Conservation (phyloP, 2,888 invertebrate genomes). For the Orthonevra nobilis region DNA sequence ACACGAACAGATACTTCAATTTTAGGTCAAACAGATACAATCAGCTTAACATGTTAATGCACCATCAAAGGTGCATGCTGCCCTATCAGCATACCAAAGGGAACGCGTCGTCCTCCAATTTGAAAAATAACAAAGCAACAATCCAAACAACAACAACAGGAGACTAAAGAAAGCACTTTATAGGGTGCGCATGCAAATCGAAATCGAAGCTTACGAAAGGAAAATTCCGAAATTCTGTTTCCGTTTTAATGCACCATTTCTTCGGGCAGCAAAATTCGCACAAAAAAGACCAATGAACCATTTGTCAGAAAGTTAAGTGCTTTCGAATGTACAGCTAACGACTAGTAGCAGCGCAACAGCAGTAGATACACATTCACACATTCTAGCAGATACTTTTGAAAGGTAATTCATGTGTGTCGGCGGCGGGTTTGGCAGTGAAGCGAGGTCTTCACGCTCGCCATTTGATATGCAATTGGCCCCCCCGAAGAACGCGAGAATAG, state of each 20-base stretch:
- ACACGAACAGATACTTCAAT: neutral
- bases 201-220: constrained; percentile 28
- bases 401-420: constrained; percentile 61
- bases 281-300: neutral
- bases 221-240: constrained; percentile 30
- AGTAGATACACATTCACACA: constrained; percentile 36
- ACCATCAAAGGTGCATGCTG: neutral
- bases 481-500: constrained; percentile 23
- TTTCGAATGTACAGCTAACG: constrained; percentile 48
- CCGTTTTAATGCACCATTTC: constrained; percentile 47
- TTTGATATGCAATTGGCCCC: constrained; percentile 54
- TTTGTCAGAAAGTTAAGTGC: constrained; percentile 61
- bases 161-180: constrained; percentile 22
- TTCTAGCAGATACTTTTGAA: constrained; percentile 48
- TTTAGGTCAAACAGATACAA: constrained; percentile 30
- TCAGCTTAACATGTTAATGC: constrained; percentile 32
- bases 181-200: constrained; percentile 59
- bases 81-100: constrained; percentile 40
- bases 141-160: constrained; percentile 1
- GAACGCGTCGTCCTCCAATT: too few relatives aligned
- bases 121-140: too few relatives aligned
- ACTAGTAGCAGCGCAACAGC: constrained; percentile 15
- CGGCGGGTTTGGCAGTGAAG: too few relatives aligned
- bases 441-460: constrained; percentile 30
- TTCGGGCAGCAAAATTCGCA: constrained; percentile 28